These are phyloP conservation scores for Reticulitermes speratus DNA, from an alignment of 1,140 invertebrate genomes.

Conservation along the genomic window DNA sequence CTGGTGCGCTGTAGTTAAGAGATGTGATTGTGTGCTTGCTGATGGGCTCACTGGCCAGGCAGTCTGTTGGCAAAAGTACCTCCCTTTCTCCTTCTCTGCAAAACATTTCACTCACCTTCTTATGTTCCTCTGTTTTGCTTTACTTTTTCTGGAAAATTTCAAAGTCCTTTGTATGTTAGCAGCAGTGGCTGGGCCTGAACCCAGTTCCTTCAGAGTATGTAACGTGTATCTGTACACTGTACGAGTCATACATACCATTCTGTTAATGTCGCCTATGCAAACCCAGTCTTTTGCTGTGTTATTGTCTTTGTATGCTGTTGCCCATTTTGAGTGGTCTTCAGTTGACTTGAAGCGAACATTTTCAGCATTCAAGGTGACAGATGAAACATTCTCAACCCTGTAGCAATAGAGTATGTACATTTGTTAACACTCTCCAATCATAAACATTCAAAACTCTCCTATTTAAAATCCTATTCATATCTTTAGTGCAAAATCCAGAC, in stretches of 20 bases:
- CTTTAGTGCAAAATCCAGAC: background rate
- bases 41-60: too few relatives aligned
- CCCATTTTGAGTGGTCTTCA: conserved; percentile 92
- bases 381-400: background rate
- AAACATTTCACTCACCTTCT: too few relatives aligned
- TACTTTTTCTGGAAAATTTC: too few relatives aligned
- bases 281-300: conserved; percentile 60
- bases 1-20: too few relatives aligned
- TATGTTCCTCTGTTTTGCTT: too few relatives aligned
- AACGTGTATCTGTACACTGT: too few relatives aligned
- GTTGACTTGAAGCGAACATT: conserved; percentile 66
- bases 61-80: too few relatives aligned
- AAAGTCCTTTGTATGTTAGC: too few relatives aligned
- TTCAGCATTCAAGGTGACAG: conserved; percentile 52
- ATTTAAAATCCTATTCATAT: background rate
- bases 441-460: background rate
- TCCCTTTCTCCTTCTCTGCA: too few relatives aligned
- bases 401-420: background rate
- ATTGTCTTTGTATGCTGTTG: conserved; percentile 56
- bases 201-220: too few relatives aligned
- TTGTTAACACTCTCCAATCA: background rate
- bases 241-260: conserved; percentile 62
- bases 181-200: too few relatives aligned
- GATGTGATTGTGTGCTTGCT: too few relatives aligned
- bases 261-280: conserved; percentile 91